phyloP scores from a whole-genome alignment of 2,888 invertebrate species.

The Drosophila anomalata region DNA sequence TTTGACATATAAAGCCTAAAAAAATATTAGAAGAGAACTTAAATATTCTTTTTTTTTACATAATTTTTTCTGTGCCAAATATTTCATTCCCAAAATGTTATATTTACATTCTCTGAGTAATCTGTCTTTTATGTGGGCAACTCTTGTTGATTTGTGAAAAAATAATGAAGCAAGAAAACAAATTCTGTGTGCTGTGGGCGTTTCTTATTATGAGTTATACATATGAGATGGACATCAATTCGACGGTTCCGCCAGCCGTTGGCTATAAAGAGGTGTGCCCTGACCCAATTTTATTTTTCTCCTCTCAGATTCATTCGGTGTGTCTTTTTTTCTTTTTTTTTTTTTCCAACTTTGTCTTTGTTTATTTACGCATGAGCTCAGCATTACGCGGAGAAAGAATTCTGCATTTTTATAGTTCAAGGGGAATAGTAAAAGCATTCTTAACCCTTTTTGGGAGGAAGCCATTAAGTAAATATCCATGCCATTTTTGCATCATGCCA shows the following conservation, averaged over 20 bases:
- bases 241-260: constrained; percentile 36
- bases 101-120: constrained; percentile 45
- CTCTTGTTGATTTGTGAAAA: constrained; percentile 63
- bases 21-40: no score
- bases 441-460: constrained; percentile 36
- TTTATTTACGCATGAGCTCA: constrained; percentile 68
- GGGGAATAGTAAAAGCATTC: constrained; percentile 48
- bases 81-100: not conserved
- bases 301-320: constrained; percentile 4
- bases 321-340: not conserved
- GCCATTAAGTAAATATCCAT: constrained; percentile 39
- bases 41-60: no score
- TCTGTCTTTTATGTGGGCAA: constrained; percentile 49
- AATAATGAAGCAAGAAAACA: constrained; percentile 53
- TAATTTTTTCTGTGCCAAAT: constrained; percentile 2
- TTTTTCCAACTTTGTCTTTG: constrained; percentile 37
- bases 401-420: constrained; percentile 33
- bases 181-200: constrained; percentile 59
- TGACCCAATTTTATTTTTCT: constrained; percentile 61
- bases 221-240: constrained; percentile 40
- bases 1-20: no score
- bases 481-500: constrained; percentile 59
- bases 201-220: constrained; percentile 59
- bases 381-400: constrained; percentile 40
- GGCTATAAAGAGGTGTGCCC: constrained; percentile 73